phyloP scores from a whole-genome alignment of 1,140 invertebrate genomes.

The Druon quercuslanigerum region DNA sequence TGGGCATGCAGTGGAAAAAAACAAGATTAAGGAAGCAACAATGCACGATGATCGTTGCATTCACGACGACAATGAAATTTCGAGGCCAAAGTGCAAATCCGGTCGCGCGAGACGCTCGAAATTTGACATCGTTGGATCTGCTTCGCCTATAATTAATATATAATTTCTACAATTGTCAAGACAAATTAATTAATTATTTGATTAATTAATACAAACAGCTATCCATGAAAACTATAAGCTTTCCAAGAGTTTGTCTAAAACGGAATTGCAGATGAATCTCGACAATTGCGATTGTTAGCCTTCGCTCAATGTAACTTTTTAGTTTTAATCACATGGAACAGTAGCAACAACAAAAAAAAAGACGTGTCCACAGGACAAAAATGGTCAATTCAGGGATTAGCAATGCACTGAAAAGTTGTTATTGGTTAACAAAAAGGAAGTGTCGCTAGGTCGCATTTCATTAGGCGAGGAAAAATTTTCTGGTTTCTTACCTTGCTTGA shows the following conservation, averaged over 20 bases:
- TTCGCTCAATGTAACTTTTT: neutral
- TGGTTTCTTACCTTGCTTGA: conserved; percentile 72
- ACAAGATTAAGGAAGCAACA: conserved; percentile 8
- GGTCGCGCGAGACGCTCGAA: conserved; percentile 14
- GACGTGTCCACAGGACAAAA: conserved; percentile 20
- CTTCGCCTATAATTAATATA: conserved; percentile 16
- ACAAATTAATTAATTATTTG: neutral
- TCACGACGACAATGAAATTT: conserved; percentile 14
- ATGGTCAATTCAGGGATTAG: conserved; percentile 53
- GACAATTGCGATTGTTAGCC: conserved; percentile 2
- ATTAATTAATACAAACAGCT: neutral
- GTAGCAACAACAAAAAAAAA: neutral
- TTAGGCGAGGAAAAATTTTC: conserved; percentile 49
- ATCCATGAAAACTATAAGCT: conserved; percentile 5
- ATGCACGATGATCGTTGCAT: neutral
- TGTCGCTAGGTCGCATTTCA: conserved; percentile 54
- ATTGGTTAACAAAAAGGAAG: conserved; percentile 59
- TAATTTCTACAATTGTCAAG: neutral
- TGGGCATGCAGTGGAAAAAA: neutral
- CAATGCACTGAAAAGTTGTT: conserved; percentile 62
- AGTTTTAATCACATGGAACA: conserved; percentile 20
- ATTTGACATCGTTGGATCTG: conserved; percentile 25
- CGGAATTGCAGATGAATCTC: conserved; percentile 20
- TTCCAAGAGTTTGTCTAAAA: neutral
- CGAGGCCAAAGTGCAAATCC: conserved; percentile 6